Evolutionary conservation across 64 coral and sea anemone species (phyloP), one percentile per base, ranked within the genome.

Genomic region (Montipora foliosa): DNA sequence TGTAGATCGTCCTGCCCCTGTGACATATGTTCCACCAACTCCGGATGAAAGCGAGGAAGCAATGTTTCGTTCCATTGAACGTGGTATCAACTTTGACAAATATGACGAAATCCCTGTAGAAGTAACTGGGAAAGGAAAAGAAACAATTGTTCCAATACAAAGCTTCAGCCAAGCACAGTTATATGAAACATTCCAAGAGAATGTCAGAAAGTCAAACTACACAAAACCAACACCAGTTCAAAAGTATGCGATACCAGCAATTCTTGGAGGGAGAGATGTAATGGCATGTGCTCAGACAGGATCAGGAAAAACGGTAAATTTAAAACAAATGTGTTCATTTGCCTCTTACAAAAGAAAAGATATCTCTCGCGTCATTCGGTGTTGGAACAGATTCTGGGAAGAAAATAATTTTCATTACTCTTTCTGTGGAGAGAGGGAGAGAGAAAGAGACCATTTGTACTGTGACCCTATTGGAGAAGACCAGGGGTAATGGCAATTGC

Each of bases 251-350:
- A 96, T 99, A 77, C 98, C 98, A 70, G 91, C 64, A 21, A 79
- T 99, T 79, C 29, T 99, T 10, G 92, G 64, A 48, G 98, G 98
- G 25, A 76, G 98, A 71, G 98, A 99, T 64, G 69, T 99, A 19
- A 99, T 99, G 98, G 92, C 98, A 2, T 99, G 98, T 93, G 95
- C 95, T 37, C 98, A 99, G 25, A 99, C 98, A 52, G 98, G 98
- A 37, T 99, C 92, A 70, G 98, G 98, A 87, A 99, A 99, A 78
- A 99, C 98, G 64, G 98, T 96, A 94, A 99, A 93, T 80, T 44
- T 37, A 19, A 48, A 57, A 8, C 53, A 57, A 8, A 37, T 51
- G 19, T 19, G 5, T 22, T 11, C 17, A 13, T 14, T n/a, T 5
- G 0, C 17, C 0, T 15, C 19, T 24, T 14, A 67, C 7, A 15